Evolutionary conservation across 1,140 invertebrate species (phyloP).

Genomic region (Physella acuta): DNA sequence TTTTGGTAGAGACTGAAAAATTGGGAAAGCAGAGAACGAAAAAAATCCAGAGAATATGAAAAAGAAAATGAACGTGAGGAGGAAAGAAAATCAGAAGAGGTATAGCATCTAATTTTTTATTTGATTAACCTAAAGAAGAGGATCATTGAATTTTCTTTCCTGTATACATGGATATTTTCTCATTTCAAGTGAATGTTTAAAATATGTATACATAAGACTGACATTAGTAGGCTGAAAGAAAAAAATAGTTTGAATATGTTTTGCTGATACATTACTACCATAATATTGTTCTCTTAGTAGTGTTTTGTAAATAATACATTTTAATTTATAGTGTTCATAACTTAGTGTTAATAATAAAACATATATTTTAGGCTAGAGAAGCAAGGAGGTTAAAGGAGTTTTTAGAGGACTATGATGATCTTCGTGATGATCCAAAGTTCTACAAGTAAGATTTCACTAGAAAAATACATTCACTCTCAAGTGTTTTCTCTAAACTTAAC

Average conservation of each 20-base stretch:
- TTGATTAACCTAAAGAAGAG: background rate
- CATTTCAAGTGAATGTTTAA: no score
- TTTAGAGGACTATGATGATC: constrained; percentile 97
- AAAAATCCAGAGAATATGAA: constrained; percentile 89
- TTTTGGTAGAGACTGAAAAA: constrained; percentile 68
- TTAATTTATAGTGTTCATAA: no score
- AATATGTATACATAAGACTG: no score
- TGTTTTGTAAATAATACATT: no score
- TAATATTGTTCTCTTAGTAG: no score
- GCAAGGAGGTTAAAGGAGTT: constrained; percentile 94
- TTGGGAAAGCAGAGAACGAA: constrained; percentile 91
- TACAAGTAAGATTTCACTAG: constrained; percentile 72
- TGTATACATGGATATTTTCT: no score
- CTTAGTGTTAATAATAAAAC: no score
- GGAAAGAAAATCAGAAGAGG: constrained; percentile 76
- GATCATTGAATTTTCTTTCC: no score
- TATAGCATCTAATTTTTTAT: constrained; percentile 24
- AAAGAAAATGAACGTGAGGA: constrained; percentile 85
- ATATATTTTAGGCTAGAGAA: constrained; percentile 73
- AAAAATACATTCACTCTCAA: background rate
- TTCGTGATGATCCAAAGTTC: constrained; percentile 93
- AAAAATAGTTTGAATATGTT: no score
- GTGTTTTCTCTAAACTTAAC: background rate
- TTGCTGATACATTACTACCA: no score
- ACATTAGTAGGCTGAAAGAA: no score